Evolutionary conservation across 1,140 invertebrate species (phyloP).

Genomic region (Bilobella aurantiaca): DNA sequence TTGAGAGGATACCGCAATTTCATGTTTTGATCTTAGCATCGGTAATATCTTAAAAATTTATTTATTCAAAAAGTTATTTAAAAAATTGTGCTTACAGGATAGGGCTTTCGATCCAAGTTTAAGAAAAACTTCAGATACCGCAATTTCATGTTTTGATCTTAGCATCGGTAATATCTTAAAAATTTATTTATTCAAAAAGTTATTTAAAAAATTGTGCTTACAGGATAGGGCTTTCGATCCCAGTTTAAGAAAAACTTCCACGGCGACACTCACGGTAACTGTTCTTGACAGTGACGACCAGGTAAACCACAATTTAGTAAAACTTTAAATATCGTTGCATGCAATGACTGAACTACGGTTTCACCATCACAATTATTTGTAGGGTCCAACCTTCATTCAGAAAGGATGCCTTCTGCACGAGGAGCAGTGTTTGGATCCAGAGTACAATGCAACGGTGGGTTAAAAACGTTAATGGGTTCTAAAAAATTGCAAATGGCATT

Average conservation of each 20-base stretch:
- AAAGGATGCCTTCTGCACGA: slow-evolving; percentile 65
- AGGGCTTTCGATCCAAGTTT: slow-evolving; percentile 57
- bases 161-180: slow-evolving; percentile 78
- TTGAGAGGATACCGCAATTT: slow-evolving; percentile 76
- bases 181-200: no score
- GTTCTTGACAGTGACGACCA: slow-evolving; percentile 80
- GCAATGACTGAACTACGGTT: not conserved
- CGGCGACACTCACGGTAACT: slow-evolving; percentile 72
- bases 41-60: no score
- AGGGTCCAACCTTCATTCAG: slow-evolving; percentile 56
- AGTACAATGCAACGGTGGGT: slow-evolving; percentile 59
- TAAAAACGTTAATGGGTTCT: slow-evolving; percentile 34
- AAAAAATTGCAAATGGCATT: slow-evolving; percentile 13
- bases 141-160: slow-evolving; percentile 78
- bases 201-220: slow-evolving; percentile 35
- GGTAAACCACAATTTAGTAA: slow-evolving; percentile 53
- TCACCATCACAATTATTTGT: slow-evolving; percentile 13
- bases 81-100: slow-evolving; percentile 50
- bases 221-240: slow-evolving; percentile 70
- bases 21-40: slow-evolving; percentile 78
- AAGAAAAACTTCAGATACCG: slow-evolving; percentile 66
- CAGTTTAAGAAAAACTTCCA: slow-evolving; percentile 58
- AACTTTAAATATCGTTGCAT: slow-evolving; percentile 40
- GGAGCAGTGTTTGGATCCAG: slow-evolving; percentile 68
- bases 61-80: no score